A percentile compares a stretch with the other conserved stretches of the same genome.
Evolutionary conservation across 2,113 vertebrate genomes (phyloP).

Genomic region (Excalfactoria chinensis): DNA sequence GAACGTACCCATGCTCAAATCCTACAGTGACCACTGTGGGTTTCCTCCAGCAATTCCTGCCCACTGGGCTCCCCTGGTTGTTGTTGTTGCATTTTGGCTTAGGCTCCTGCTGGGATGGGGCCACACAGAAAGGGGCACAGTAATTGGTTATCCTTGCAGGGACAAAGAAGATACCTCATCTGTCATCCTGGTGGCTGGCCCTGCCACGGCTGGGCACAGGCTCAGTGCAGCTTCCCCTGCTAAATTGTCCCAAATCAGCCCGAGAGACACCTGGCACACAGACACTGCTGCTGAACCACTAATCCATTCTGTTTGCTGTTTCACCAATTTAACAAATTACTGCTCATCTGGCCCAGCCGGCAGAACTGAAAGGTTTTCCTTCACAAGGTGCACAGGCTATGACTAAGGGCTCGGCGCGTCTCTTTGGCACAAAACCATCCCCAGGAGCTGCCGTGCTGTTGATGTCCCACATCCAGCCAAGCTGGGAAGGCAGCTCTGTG

Average conservation of each 20-base stretch:
- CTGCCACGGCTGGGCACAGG: accelerated
- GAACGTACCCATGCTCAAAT: too few species aligned
- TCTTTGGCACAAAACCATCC: background rate
- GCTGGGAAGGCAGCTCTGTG: background rate
- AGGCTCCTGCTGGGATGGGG: accelerated
- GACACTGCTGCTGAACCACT: background rate
- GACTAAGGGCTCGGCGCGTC: background rate
- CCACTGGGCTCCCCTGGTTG: background rate
- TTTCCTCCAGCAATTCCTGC: background rate
- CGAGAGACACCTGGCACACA: background rate
- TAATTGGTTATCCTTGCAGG: accelerated
- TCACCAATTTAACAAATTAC: conserved; percentile 16
- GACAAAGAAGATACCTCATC: background rate
- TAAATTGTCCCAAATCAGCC: background rate
- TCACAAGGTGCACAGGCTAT: background rate
- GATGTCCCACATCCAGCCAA: background rate
- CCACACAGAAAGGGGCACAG: background rate
- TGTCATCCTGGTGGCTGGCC: background rate
- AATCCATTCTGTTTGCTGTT: background rate
- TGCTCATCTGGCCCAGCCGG: background rate
- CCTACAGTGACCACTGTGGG: background rate
- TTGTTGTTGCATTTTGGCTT: background rate
- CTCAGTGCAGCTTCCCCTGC: background rate
- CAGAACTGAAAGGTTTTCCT: background rate
- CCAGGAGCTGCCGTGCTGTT: background rate